Evolutionary conservation across 2,113 vertebrate genomes (phyloP), one percentile per base, ranked within the genome.

Genomic region (Callaeas wilsoni): DNA sequence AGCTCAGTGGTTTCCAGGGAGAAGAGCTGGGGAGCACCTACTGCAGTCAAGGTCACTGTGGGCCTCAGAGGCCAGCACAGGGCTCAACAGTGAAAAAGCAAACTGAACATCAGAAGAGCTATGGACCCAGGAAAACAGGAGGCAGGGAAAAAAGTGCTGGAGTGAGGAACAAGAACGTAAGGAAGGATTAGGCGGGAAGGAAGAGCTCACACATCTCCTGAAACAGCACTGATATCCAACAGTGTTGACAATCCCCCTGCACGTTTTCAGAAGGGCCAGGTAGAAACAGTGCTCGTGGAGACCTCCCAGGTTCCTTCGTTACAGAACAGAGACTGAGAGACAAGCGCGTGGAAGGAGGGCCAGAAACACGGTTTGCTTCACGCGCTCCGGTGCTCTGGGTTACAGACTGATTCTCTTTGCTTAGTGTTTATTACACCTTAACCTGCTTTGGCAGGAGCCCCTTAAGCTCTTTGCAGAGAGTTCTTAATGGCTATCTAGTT

Each of bases 361-460:
- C 64, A 87, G 3, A 33, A 4, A 4, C 0, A 3, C 50, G 12
- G 8, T 53, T 81, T 76, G 29, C 30, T 87, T 87, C 53, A 53
- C 0, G 0, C 1, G 2, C 27, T 33, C 33, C 3, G 6, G 8
- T 3, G 12, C 39, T 62, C 70, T 37, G 55, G 26, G 27, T 56
- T 67, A 39, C 70, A 32, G 46, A 55, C 10, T 41, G 79, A 83
- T 77, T 95, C 46, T 77, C 50, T 56, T 90, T 59, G 27, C n/a
- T 87, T 47, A 25, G 12, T 32, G 49, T 74, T 94, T 62, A 16
- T 74, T 87, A 71, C 47, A 62, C 29, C 42, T 84, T 75, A 93
- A 91, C 73, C 52, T 94, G 29, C 39, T 74, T 59, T 88, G 75
- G 83, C 87, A 91, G 67, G 33, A 91, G 46, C 75, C 29, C 60